phyloP scores from a whole-genome alignment of 2,113 vertebrate species.

The Canis aureus region DNA sequence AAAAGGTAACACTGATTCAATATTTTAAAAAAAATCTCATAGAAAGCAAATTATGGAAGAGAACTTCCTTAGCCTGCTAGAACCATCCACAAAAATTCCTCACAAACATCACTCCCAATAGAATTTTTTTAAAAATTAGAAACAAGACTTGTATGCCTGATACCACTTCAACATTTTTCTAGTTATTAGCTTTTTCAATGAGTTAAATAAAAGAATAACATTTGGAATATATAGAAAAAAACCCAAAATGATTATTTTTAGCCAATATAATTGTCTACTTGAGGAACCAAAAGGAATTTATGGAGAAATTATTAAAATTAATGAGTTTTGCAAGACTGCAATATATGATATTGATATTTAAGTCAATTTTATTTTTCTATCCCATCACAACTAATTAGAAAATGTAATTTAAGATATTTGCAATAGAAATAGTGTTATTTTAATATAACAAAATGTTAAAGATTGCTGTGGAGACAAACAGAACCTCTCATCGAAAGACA shows the following conservation, averaged over 20 bases:
- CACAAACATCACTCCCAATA: not conserved
- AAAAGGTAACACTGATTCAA: not conserved
- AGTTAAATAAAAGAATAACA: not conserved
- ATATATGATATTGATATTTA: not conserved
- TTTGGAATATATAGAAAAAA: slow-evolving; percentile 1
- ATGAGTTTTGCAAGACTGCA: not conserved
- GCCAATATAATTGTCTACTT: not conserved
- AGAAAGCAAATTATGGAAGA: not conserved
- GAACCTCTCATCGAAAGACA: not conserved
- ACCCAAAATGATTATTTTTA: slow-evolving; percentile 1
- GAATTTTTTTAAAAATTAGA: not conserved
- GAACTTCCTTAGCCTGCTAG: not conserved
- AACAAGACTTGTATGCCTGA: not conserved
- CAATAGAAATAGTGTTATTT: not conserved
- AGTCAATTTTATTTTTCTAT: slow-evolving; percentile 28
- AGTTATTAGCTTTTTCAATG: not conserved
- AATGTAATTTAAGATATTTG: slow-evolving; percentile 29
- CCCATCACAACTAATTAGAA: not conserved
- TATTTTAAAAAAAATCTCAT: not conserved
- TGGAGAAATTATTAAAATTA: slow-evolving; percentile 41
- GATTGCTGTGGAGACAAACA: not conserved
- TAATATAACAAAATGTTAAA: not conserved
- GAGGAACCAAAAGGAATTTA: not conserved
- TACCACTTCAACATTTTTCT: slow-evolving; percentile 1
- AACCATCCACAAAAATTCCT: not conserved